phyloP scores from a whole-genome alignment of 2,113 vertebrate species.

The Pimephales promelas region DNA sequence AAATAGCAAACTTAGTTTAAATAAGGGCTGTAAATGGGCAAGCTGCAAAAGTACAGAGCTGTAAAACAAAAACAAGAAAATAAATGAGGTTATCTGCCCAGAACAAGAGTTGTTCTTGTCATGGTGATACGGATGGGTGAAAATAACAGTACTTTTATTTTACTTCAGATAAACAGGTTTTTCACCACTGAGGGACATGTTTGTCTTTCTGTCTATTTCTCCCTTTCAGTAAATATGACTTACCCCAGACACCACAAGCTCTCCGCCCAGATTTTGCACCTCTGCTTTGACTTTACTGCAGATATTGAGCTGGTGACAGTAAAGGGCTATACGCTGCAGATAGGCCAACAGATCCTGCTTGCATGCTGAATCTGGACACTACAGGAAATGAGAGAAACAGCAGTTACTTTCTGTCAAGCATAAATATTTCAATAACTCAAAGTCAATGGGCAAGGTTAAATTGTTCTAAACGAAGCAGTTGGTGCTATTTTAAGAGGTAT shows the following conservation, averaged over 20 bases:
- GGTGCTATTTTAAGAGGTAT: neutral
- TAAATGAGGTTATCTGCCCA: neutral
- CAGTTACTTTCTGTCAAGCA: neutral
- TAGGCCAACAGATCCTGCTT: conserved; percentile 97
- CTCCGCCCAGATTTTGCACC: conserved; percentile 97
- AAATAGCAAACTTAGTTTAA: neutral
- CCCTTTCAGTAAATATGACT: conserved; percentile 62
- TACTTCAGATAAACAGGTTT: neutral
- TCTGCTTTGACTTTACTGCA: conserved; percentile 99
- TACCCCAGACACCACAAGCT: conserved; percentile 97
- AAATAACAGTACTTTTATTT: neutral
- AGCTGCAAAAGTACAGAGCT: conserved; percentile 64
- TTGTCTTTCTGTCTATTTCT: neutral
- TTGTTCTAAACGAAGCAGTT: neutral
- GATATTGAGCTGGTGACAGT: conserved; percentile 99
- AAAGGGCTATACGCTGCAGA: conserved; percentile 94
- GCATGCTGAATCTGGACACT: conserved; percentile 95
- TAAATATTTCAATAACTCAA: too few relatives aligned
- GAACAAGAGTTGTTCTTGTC: neutral
- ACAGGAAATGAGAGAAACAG: conserved; percentile 4
- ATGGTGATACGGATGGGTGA: neutral
- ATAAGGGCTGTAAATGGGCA: conserved; percentile 43
- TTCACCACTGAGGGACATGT: neutral
- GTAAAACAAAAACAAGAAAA: conserved; percentile 8
- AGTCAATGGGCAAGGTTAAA: neutral